phyloP scores from a whole-genome alignment of 2,797 vertebrate genomes.

The Octomys mimax region DNA sequence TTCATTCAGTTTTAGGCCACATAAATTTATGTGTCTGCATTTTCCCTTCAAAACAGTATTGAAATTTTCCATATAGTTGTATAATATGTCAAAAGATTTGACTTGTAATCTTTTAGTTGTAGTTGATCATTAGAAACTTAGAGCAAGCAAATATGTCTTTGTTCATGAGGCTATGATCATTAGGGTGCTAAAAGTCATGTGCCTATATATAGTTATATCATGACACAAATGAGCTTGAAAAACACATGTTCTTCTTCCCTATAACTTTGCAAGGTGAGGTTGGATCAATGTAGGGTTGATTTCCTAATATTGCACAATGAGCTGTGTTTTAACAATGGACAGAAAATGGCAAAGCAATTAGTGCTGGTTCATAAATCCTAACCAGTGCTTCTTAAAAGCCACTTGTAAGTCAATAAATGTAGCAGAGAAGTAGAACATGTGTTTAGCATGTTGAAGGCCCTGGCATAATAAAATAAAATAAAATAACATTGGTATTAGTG shows the following conservation, averaged over 20 bases:
- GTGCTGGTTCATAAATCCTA: not conserved
- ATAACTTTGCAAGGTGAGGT: not conserved
- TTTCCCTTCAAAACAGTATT: not conserved
- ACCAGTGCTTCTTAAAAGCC: not conserved
- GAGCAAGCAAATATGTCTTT: constrained; percentile 43
- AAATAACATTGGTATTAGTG: not conserved
- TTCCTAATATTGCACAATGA: constrained; percentile 2
- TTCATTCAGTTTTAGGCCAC: not conserved
- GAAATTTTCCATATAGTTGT: not conserved
- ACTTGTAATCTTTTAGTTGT: not conserved
- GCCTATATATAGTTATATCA: not conserved
- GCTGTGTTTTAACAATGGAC: constrained; percentile 41
- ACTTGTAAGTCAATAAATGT: not conserved
- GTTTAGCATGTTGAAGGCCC: not conserved
- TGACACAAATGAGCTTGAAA: not conserved
- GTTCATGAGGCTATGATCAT: not conserved
- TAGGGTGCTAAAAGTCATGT: not conserved
- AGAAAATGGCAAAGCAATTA: not conserved
- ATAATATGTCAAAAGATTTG: not conserved
- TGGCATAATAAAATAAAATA: not conserved
- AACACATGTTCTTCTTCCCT: not conserved
- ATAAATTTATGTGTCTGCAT: rapidly evolving
- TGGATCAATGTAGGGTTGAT: not conserved
- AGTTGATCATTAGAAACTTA: not conserved
- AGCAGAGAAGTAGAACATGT: not conserved